Percentiles rank a stretch among this genome's conserved stretches.
Conservation (phyloP, 2,797 vertebrate genomes). For the Pseudochirops cupreus region DNA sequence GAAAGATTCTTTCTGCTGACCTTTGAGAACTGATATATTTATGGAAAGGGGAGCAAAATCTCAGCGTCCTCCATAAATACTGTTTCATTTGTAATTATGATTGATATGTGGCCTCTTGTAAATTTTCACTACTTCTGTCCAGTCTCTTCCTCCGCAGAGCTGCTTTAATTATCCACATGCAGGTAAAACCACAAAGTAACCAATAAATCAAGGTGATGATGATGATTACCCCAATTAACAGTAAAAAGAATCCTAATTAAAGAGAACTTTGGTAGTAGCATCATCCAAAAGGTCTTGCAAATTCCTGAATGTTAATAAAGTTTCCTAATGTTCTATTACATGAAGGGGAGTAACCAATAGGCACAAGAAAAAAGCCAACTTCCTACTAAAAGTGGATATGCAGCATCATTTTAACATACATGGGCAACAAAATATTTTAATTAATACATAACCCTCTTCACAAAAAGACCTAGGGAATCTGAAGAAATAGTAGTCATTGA, state of each 20-base stretch:
- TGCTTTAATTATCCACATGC: accelerated
- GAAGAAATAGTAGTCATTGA: not conserved
- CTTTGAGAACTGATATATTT: not conserved
- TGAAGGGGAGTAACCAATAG: not conserved
- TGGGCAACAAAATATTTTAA: not conserved
- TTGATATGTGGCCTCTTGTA: not conserved
- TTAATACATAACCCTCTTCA: not conserved
- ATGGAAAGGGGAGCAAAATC: not conserved
- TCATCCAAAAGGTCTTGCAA: not conserved
- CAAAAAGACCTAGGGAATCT: not conserved
- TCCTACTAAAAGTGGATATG: not conserved
- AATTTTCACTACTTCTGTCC: not conserved
- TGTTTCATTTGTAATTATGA: not conserved
- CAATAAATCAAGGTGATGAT: not conserved
- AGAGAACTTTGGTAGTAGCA: not conserved
- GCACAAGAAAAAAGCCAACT: not conserved
- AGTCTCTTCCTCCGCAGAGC: not conserved
- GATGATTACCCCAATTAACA: not conserved
- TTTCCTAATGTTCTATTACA: accelerated
- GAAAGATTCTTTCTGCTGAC: not conserved
- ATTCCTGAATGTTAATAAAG: not conserved
- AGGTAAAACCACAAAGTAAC: not conserved
- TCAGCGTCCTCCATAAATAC: not conserved
- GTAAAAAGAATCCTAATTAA: not conserved
- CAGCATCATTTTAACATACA: not conserved